Conservation (phyloP, 2,113 vertebrate species). For the Myrmecophaga tridactyla region DNA sequence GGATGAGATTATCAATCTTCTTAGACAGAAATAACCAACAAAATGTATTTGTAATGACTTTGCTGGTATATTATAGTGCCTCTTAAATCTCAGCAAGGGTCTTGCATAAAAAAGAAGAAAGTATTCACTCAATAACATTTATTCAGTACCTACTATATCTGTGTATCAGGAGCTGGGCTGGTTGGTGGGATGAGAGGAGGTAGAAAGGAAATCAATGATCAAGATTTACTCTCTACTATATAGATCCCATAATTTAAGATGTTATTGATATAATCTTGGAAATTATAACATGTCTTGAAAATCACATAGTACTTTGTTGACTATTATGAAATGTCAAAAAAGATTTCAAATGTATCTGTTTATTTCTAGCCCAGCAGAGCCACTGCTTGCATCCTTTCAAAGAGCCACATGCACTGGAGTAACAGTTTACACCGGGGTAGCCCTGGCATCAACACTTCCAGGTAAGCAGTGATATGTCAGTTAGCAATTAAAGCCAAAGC, state of each 20-base stretch:
- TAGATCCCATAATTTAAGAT: neutral
- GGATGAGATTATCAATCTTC: neutral
- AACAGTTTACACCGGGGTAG: neutral
- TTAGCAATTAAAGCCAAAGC: neutral
- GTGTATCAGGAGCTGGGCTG: neutral
- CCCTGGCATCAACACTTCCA: fast-evolving
- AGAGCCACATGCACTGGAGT: neutral
- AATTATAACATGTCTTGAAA: neutral
- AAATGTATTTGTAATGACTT: neutral
- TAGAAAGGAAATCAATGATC: neutral
- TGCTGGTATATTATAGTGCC: neutral
- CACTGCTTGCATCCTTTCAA: neutral
- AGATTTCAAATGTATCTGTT: neutral
- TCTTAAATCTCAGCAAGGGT: neutral
- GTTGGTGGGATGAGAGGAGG: neutral
- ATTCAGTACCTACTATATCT: neutral
- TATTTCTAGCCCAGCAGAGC: neutral
- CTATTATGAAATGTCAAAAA: neutral
- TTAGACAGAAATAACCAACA: neutral
- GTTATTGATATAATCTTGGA: neutral
- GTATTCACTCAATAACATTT: neutral
- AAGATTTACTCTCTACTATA: neutral
- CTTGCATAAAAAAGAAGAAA: neutral
- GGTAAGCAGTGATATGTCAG: neutral
- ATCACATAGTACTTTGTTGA: neutral